Evolutionary conservation across 2,797 vertebrate species (phyloP).

Genomic region (Mus minutoides): DNA sequence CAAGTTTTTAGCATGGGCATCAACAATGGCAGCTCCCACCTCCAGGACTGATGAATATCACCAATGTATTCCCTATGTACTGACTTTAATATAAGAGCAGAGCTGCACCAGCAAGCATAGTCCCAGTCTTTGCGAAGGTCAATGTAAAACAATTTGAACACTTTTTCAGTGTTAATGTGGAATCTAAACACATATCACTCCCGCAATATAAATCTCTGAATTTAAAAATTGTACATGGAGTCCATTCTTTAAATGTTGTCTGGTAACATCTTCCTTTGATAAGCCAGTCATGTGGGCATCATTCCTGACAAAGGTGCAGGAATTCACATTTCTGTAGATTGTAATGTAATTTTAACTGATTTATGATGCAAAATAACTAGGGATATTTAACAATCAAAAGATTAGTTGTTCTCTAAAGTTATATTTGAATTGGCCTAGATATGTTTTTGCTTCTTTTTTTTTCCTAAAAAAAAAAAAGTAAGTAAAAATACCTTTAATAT

Average conservation of each 20-base stretch:
- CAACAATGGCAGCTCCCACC: neutral
- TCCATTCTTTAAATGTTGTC: neutral
- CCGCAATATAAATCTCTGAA: neutral
- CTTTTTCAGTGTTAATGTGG: neutral
- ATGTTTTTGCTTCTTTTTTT: neutral
- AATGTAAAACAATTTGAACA: neutral
- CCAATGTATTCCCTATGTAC: neutral
- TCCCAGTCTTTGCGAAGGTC: neutral
- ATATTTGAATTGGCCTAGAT: neutral
- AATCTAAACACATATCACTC: neutral
- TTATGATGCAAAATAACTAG: neutral
- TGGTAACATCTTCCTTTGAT: neutral
- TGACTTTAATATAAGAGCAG: neutral
- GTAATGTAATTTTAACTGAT: conserved; percentile 1
- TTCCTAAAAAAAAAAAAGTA: neutral
- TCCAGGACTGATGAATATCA: neutral
- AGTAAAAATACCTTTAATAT: neutral
- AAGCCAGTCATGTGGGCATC: neutral
- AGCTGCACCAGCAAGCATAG: neutral
- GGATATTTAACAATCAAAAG: neutral
- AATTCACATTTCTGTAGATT: neutral
- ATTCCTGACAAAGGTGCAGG: neutral
- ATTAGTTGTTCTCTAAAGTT: neutral
- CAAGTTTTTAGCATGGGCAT: neutral
- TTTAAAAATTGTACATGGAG: neutral